Percentiles rank a stretch among this genome's conserved stretches.
These are phyloP conservation scores for Odontamblyopus lacepedii DNA, from an alignment of 2,797 vertebrate species.

Conservation along the genomic window DNA sequence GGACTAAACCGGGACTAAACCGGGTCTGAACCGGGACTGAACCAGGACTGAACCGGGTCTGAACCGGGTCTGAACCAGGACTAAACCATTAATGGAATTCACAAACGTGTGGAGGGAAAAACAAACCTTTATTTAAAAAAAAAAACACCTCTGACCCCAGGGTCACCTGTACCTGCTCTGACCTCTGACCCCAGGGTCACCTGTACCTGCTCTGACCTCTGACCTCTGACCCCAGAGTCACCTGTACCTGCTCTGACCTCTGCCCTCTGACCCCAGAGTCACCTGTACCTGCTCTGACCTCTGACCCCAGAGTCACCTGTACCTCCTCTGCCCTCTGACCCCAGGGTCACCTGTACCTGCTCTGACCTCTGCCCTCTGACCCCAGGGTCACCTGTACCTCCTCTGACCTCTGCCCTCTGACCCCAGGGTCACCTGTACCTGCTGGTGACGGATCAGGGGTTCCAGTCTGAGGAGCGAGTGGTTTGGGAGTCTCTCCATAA, in stretches of 20 bases:
- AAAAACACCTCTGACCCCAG: too few species aligned
- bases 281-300: not conserved
- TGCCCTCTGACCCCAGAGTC: too few species aligned
- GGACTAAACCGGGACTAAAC: not conserved
- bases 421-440: slow-evolving; percentile 90
- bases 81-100: not conserved
- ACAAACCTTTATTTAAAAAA: too few species aligned
- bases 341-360: slow-evolving; percentile 90
- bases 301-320: too few species aligned
- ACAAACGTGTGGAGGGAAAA: too few species aligned
- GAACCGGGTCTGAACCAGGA: not conserved
- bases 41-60: too few species aligned
- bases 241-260: too few species aligned
- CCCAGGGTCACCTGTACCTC: slow-evolving; percentile 90
- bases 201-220: too few species aligned
- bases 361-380: slow-evolving; percentile 37
- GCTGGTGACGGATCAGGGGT: slow-evolving; percentile 95
- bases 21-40: not conserved
- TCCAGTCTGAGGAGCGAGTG: slow-evolving; percentile 87
- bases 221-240: too few species aligned
- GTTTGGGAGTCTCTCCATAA: slow-evolving; percentile 95
- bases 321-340: not conserved
- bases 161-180: too few species aligned
- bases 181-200: too few species aligned
- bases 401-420: slow-evolving; percentile 43